phyloP scores from a whole-genome alignment of 2,888 invertebrate species.

The Villa cingulata region DNA sequence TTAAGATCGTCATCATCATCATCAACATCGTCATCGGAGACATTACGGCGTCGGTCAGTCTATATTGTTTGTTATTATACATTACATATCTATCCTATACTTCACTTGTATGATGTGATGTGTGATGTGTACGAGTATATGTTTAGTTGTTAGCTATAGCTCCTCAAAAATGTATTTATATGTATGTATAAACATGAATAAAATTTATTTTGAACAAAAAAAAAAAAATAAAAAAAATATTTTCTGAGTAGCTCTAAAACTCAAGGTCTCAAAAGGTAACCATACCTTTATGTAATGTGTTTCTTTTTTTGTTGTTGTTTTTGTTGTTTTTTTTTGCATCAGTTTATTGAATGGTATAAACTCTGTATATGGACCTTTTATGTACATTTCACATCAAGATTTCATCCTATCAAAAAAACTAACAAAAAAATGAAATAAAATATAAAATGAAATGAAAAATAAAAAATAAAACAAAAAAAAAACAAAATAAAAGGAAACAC shows the following conservation, averaged over 20 bases:
- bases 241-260: not conserved
- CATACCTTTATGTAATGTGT: not conserved
- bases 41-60: slow-evolving; percentile 3
- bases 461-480: not conserved
- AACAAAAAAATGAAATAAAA: not conserved
- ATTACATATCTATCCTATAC: not conserved
- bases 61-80: not conserved
- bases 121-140: too few relatives aligned
- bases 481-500: not conserved
- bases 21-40: not conserved
- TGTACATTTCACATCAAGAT: not conserved
- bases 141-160: too few relatives aligned
- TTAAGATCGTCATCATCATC: not conserved
- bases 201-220: not conserved
- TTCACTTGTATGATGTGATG: too few relatives aligned
- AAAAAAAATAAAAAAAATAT: not conserved
- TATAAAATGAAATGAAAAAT: not conserved
- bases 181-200: not conserved
- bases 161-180: not conserved
- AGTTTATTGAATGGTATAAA: too few relatives aligned
- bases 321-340: not conserved
- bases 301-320: not conserved
- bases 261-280: not conserved
- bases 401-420: not conserved
- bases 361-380: not conserved